A percentile compares a stretch with the other conserved stretches of the same genome.
Conservation (phyloP, 2,113 vertebrate genomes). For the Rynchops niger region DNA sequence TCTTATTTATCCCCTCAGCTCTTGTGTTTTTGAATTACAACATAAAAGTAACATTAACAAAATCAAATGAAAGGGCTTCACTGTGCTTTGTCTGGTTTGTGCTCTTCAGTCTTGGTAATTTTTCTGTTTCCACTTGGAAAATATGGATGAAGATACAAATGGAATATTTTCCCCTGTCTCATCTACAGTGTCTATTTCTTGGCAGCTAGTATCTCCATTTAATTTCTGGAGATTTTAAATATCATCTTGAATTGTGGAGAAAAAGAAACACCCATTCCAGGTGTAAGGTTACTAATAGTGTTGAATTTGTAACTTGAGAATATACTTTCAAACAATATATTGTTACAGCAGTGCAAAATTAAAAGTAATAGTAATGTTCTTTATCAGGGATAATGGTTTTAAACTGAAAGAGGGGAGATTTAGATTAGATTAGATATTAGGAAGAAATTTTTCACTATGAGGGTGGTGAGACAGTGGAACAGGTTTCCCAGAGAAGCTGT, state of each 20-base stretch:
- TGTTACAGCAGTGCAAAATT: background rate
- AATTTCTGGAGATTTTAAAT: background rate
- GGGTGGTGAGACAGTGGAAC: too few relatives aligned
- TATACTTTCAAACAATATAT: background rate
- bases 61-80: background rate
- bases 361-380: background rate
- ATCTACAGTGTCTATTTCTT: background rate
- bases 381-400: too few relatives aligned
- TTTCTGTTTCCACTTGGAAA: background rate
- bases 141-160: background rate
- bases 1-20: background rate
- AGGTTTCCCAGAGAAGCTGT: too few relatives aligned
- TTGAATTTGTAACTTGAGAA: background rate
- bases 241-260: background rate
- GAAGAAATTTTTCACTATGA: too few relatives aligned
- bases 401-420: too few relatives aligned
- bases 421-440: too few relatives aligned
- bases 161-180: background rate
- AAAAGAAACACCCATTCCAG: background rate
- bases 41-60: background rate
- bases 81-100: background rate
- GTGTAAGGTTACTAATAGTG: background rate
- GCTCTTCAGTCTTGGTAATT: background rate
- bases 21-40: background rate
- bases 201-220: background rate